Percentiles rank a stretch among this genome's conserved stretches.
Conservation (phyloP, 2,888 invertebrate genomes). For the Microctonus hyperodae region DNA sequence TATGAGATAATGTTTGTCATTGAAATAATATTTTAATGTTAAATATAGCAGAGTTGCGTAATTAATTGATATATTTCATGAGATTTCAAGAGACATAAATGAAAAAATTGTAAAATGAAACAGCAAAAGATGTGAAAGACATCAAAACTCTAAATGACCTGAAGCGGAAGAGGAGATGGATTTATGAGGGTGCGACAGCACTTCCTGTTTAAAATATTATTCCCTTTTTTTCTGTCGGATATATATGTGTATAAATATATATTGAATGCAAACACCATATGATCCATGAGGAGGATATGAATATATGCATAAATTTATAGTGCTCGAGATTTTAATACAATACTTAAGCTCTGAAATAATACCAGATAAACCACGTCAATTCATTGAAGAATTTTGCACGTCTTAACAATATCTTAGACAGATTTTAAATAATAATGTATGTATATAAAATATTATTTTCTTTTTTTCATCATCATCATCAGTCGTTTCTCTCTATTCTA, state of each 20-base stretch:
- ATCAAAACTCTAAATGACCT: not conserved
- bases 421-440: too few species aligned
- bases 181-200: slow-evolving; percentile 11
- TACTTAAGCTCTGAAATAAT: slow-evolving; percentile 16
- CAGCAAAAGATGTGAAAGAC: not conserved
- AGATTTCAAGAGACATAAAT: not conserved
- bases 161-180: slow-evolving; percentile 4
- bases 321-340: too few species aligned
- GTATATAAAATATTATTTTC: too few species aligned
- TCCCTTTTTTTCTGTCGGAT: too few species aligned
- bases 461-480: not conserved
- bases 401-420: not conserved
- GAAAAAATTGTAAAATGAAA: not conserved
- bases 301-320: too few species aligned
- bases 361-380: slow-evolving; percentile 2
- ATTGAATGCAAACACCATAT: slow-evolving; percentile 26
- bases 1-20: slow-evolving; percentile 1
- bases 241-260: too few species aligned
- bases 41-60: not conserved
- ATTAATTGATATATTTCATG: not conserved
- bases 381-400: not conserved
- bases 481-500: not conserved
- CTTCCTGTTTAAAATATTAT: slow-evolving; percentile 15
- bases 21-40: slow-evolving; percentile 1
- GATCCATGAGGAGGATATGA: slow-evolving; percentile 15